phyloP scores from a whole-genome alignment of 2,113 vertebrate species.

The Tinamus guttatus region DNA sequence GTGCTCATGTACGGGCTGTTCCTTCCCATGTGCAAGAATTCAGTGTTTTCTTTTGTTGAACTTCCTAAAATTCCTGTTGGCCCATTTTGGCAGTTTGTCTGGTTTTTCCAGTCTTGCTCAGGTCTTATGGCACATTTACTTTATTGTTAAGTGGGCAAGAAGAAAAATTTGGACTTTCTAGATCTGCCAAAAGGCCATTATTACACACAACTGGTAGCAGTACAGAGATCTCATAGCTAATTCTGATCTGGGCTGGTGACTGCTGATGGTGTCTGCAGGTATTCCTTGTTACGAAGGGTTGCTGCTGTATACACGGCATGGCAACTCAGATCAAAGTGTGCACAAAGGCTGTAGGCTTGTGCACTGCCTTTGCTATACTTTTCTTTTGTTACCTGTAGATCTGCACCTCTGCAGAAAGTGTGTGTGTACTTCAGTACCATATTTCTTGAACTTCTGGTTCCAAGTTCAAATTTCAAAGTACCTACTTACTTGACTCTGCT shows the following conservation, averaged over 20 bases:
- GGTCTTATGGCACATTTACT: rapidly evolving
- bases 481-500: neutral
- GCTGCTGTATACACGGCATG: no score
- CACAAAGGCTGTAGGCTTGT: neutral
- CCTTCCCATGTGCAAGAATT: neutral
- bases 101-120: neutral
- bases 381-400: neutral
- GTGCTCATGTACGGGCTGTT: neutral
- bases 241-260: neutral
- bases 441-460: neutral
- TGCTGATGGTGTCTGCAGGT: neutral
- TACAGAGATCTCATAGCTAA: neutral
- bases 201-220: neutral
- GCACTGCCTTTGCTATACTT: neutral
- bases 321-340: neutral
- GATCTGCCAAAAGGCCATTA: neutral
- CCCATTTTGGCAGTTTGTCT: neutral
- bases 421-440: neutral
- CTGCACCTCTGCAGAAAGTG: rapidly evolving
- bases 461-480: neutral
- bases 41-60: neutral
- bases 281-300: neutral
- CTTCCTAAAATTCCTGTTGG: neutral
- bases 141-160: neutral
- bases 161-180: neutral